phyloP scores from a whole-genome alignment of 2,797 vertebrate genomes.

The Crypturellus tataupa region DNA sequence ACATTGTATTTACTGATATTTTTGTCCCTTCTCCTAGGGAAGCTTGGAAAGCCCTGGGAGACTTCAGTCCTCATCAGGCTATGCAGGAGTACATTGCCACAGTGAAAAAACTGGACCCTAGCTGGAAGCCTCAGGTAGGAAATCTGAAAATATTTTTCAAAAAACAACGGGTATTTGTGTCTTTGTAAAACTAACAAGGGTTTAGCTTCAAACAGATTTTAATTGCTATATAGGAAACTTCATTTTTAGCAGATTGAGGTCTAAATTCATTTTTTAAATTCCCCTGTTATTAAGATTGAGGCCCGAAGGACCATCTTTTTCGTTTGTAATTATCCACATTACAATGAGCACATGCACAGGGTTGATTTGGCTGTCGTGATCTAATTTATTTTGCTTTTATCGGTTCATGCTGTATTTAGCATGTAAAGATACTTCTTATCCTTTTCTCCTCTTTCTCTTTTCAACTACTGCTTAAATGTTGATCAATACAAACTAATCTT shows the following conservation, averaged over 20 bases:
- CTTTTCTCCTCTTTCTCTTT: constrained; percentile 65
- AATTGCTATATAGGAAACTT: constrained; percentile 55
- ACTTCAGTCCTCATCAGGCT: constrained; percentile 90
- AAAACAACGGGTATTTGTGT: not conserved
- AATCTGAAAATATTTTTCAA: rapidly evolving
- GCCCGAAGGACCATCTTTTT: constrained; percentile 11
- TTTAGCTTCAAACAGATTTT: not conserved
- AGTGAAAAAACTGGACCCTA: constrained; percentile 91
- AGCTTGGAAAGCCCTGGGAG: constrained; percentile 95
- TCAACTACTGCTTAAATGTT: constrained; percentile 65
- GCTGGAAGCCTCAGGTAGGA: constrained; percentile 91
- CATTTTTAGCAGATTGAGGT: constrained; percentile 34
- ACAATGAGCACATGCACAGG: not conserved
- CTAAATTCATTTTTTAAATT: not conserved
- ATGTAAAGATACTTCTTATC: constrained; percentile 64
- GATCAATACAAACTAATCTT: constrained; percentile 76
- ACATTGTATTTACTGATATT: not conserved
- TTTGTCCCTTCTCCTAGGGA: constrained; percentile 84
- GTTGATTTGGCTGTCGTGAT: constrained; percentile 36
- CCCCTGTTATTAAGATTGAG: constrained; percentile 27
- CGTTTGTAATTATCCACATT: constrained; percentile 40
- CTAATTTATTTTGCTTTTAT: constrained; percentile 69
- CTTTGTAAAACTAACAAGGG: not conserved
- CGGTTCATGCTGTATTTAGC: constrained; percentile 65
- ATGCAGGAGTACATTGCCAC: constrained; percentile 94